Evolutionary conservation across 2,888 invertebrate species (phyloP).

Genomic region (Lacanobia oleracea): DNA sequence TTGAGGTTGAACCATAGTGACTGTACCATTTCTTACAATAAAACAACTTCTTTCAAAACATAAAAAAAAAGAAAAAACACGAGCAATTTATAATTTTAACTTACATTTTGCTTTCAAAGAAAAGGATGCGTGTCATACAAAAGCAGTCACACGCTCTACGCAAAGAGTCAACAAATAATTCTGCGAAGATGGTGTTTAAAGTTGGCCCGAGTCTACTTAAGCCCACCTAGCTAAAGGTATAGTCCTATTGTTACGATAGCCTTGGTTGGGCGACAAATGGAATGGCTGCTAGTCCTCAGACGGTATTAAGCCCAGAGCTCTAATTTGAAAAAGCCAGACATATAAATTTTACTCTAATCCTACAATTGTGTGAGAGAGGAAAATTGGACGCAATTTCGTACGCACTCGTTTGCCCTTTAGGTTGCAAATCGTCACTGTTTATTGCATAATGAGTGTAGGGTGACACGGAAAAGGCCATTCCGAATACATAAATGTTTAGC

Average conservation of each 20-base stretch:
- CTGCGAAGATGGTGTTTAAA: slow-evolving; percentile 56
- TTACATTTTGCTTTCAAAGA: neutral
- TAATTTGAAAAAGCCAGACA: slow-evolving; percentile 90
- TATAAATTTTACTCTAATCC: slow-evolving; percentile 89
- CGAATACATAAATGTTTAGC: slow-evolving; percentile 66
- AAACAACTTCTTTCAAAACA: neutral
- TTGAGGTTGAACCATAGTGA: neutral
- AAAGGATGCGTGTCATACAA: slow-evolving; percentile 13
- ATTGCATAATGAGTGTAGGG: slow-evolving; percentile 81
- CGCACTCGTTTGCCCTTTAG: slow-evolving; percentile 80
- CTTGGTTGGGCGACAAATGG: slow-evolving; percentile 79
- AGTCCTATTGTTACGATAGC: slow-evolving; percentile 74
- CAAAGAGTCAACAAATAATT: slow-evolving; percentile 47
- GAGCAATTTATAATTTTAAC: neutral
- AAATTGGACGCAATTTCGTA: slow-evolving; percentile 86
- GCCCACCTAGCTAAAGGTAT: slow-evolving; percentile 62
- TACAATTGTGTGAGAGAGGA: slow-evolving; percentile 85
- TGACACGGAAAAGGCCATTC: slow-evolving; percentile 74
- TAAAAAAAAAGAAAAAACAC: neutral
- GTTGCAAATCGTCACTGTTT: slow-evolving; percentile 83
- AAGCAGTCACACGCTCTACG: slow-evolving; percentile 37
- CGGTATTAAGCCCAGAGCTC: slow-evolving; percentile 81
- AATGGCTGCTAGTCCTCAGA: slow-evolving; percentile 79
- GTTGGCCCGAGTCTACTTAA: slow-evolving; percentile 49
- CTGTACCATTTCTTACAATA: neutral